Conservation (phyloP, 2,797 vertebrate species). For the Clamator glandarius region DNA sequence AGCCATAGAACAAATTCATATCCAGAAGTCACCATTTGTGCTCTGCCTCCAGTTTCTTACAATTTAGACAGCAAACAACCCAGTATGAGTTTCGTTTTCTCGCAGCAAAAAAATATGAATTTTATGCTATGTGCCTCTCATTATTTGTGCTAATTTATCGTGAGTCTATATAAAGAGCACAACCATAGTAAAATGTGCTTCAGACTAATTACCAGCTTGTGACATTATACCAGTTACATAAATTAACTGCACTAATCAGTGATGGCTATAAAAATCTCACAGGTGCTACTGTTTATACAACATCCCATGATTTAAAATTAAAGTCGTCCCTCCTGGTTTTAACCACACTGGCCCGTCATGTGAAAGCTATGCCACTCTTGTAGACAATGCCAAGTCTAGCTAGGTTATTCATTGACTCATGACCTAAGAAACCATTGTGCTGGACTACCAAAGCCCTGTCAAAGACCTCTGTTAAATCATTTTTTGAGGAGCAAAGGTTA, state of each 20-base stretch:
- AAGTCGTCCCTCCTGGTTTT: background rate
- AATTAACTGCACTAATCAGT: background rate
- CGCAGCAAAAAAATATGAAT: background rate
- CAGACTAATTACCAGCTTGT: background rate
- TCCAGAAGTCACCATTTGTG: background rate
- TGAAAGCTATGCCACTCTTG: too few species aligned
- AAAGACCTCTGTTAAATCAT: background rate
- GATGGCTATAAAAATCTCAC: background rate
- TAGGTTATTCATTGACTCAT: background rate
- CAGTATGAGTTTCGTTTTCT: background rate
- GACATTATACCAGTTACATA: background rate
- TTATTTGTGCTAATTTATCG: background rate
- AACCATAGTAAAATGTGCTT: background rate
- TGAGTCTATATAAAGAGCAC: background rate
- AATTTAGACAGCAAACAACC: background rate
- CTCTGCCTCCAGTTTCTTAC: background rate
- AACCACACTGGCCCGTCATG: too few species aligned
- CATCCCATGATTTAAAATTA: background rate
- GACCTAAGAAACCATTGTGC: background rate
- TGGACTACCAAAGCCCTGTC: background rate
- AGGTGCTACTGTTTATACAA: background rate
- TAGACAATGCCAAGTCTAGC: too few species aligned
- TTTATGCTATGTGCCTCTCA: background rate
- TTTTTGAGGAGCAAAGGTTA: background rate
- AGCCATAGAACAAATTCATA: background rate